Evolutionary conservation across 53 echinoderm and acorn worm genomes (phyloP).

Genomic region (Glandiceps talaboti): DNA sequence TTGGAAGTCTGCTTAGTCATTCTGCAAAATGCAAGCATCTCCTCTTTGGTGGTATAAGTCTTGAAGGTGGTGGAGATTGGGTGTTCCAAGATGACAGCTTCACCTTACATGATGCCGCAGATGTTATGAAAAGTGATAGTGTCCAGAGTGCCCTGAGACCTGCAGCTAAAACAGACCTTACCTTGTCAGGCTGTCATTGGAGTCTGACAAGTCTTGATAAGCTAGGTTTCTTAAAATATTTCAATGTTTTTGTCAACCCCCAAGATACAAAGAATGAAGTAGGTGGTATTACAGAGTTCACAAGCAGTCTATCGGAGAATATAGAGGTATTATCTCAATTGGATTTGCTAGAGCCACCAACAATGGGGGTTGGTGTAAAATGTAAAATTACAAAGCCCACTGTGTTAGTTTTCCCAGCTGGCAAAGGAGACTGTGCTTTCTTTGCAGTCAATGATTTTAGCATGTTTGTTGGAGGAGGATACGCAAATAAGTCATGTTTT

Average conservation of each 20-base stretch:
- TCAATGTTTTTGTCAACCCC: slow-evolving; percentile 82
- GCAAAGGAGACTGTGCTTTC: slow-evolving; percentile 97
- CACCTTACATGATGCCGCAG: slow-evolving; percentile 54
- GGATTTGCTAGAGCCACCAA: slow-evolving; percentile 90
- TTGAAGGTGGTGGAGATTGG: slow-evolving; percentile 77
- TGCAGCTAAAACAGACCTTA: slow-evolving; percentile 56
- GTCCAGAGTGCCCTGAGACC: slow-evolving; percentile 50
- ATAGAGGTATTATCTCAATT: slow-evolving; percentile 61
- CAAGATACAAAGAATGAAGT: slow-evolving; percentile 72
- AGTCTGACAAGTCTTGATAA: slow-evolving; percentile 52
- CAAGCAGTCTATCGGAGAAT: slow-evolving; percentile 51
- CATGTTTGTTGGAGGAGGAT: slow-evolving; percentile 90
- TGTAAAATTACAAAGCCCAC: slow-evolving; percentile 99
- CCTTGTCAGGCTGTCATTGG: slow-evolving; percentile 87
- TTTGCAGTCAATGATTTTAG: slow-evolving; percentile 98
- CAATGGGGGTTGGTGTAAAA: slow-evolving; percentile 97
- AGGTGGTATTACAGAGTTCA: slow-evolving; percentile 42
- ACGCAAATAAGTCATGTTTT: slow-evolving; percentile 86
- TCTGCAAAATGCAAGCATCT: slow-evolving; percentile 74
- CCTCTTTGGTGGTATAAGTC: slow-evolving; percentile 58
- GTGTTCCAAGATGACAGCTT: slow-evolving; percentile 81
- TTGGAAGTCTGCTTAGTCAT: slow-evolving; percentile 59
- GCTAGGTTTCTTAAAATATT: slow-evolving; percentile 79
- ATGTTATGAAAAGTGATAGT: slow-evolving; percentile 61
- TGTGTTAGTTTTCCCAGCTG: slow-evolving; percentile 89